Conservation (phyloP, 2,888 invertebrate species). For the Laothoe populi region DNA sequence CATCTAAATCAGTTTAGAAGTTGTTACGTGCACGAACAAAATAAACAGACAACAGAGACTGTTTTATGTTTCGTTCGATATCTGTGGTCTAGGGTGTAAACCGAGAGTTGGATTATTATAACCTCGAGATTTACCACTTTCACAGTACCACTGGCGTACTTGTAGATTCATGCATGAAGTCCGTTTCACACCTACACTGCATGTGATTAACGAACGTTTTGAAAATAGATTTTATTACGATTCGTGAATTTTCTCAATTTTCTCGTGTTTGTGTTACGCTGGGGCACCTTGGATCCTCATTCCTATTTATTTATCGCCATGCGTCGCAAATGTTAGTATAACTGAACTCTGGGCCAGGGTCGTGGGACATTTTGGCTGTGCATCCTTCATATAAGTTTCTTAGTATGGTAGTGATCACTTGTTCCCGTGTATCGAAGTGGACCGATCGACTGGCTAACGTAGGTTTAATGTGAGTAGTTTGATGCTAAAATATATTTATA, state of each 20-base stretch:
- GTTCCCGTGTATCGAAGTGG: background rate
- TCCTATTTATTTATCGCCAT: background rate
- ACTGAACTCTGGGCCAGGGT: background rate
- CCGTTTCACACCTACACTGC: background rate
- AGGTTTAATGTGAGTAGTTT: no score
- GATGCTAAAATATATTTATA: no score
- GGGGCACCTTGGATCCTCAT: background rate
- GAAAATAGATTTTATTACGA: conserved; percentile 11
- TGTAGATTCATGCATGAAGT: no score
- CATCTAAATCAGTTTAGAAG: no score
- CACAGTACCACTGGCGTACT: no score
- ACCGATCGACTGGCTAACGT: no score
- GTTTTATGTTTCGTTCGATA: no score
- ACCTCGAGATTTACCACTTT: no score
- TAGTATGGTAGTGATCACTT: background rate
- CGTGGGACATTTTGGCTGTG: background rate
- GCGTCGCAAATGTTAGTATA: background rate
- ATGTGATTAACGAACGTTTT: background rate
- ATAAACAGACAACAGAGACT: no score
- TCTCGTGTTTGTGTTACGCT: background rate
- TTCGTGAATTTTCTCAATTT: background rate
- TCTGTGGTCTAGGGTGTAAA: no score
- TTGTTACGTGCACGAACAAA: no score
- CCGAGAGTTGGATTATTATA: no score
- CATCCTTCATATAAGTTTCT: background rate